Conservation (phyloP, 2,113 vertebrate genomes). For the Prionailurus bengalensis region DNA sequence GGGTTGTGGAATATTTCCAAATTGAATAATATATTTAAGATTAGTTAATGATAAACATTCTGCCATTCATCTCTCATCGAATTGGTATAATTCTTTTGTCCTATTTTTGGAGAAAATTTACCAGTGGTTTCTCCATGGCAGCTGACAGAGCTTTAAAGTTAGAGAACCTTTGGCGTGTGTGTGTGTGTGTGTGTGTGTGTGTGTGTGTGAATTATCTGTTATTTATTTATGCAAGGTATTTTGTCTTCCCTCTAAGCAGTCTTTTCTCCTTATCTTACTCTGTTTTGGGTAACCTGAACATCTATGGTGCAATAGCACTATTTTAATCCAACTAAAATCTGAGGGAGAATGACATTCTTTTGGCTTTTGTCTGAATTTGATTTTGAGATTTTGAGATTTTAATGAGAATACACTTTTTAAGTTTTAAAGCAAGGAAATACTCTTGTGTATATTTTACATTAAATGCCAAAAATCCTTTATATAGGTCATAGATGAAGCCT, state of each 20-base stretch:
- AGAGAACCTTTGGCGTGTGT: not conserved
- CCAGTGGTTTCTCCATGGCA: not conserved
- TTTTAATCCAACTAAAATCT: slow-evolving; percentile 50
- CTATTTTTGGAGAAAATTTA: not conserved
- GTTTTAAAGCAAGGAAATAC: slow-evolving; percentile 70
- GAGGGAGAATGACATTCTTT: slow-evolving; percentile 33
- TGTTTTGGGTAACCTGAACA: not conserved
- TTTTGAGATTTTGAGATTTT: slow-evolving; percentile 50
- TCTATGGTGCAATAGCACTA: not conserved
- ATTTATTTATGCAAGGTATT: not conserved
- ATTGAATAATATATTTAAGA: not conserved
- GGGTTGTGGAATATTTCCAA: slow-evolving; percentile 15
- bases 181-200: not conserved
- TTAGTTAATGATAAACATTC: not conserved
- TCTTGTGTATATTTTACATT: slow-evolving; percentile 66
- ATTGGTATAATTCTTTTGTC: not conserved
- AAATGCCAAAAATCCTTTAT: slow-evolving; percentile 73
- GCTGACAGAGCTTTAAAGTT: not conserved
- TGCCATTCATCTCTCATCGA: not conserved
- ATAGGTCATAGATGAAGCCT: slow-evolving; percentile 76
- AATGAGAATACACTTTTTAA: slow-evolving; percentile 54
- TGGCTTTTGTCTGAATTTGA: not conserved
- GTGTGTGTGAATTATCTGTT: not conserved
- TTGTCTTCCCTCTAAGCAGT: not conserved
- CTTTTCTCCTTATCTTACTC: not conserved